Conservation (phyloP, 2,888 invertebrate genomes). For the Diaphora mendica region DNA sequence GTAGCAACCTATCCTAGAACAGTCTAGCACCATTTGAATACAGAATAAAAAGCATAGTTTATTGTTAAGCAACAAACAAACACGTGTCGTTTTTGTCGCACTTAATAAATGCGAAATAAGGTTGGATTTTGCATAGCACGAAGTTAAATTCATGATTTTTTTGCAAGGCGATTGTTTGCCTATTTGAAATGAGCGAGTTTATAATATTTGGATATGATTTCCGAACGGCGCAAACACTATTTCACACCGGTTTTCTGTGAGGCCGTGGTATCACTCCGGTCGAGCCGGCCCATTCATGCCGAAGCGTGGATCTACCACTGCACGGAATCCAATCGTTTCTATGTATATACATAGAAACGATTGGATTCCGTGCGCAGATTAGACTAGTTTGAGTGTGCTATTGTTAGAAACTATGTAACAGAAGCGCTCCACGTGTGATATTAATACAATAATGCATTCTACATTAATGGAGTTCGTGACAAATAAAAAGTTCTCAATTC, state of each 20-base stretch:
- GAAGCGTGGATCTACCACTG: too few species aligned
- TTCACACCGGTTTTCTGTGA: too few species aligned
- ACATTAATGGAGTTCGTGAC: neutral
- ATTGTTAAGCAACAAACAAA: neutral
- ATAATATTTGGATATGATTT: neutral
- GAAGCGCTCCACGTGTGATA: neutral
- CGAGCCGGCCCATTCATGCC: too few species aligned
- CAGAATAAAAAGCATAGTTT: neutral
- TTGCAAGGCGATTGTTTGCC: neutral
- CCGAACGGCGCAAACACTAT: too few species aligned
- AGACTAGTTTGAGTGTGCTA: neutral
- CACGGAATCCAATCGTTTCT: too few species aligned
- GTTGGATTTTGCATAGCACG: neutral
- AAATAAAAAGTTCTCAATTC: neutral
- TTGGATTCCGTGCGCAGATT: too few species aligned
- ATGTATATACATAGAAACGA: too few species aligned
- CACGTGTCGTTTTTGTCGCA: neutral
- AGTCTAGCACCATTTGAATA: neutral
- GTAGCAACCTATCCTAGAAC: neutral
- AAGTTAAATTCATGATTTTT: neutral
- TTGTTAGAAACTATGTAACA: neutral
- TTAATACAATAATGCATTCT: neutral
- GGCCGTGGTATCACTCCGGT: too few species aligned
- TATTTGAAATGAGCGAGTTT: neutral
- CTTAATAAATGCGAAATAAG: neutral